Percentiles rank a stretch among this genome's conserved stretches.
These are phyloP conservation scores for Plectrocnemia conspersa DNA, from an alignment of 1,140 invertebrate species.

Conservation along the genomic window DNA sequence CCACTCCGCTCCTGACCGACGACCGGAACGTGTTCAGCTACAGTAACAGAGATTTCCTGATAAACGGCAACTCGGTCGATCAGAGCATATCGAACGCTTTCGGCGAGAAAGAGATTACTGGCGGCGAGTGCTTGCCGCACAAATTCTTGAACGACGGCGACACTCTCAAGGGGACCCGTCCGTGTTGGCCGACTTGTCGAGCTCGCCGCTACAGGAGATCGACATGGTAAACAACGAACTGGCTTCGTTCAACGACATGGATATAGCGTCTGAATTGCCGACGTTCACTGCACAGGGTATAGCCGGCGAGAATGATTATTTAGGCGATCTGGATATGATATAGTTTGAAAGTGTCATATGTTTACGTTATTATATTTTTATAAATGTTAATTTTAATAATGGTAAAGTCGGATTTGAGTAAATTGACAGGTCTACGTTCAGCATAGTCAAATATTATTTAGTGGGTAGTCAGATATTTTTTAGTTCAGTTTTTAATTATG, in stretches of 20 bases:
- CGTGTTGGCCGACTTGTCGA: constrained; percentile 9
- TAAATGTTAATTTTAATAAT: no score
- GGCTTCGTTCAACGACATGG: constrained; percentile 21
- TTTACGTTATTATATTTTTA: no score
- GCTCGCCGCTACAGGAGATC: constrained; percentile 11
- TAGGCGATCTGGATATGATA: constrained; percentile 18
- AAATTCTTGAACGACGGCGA: constrained; percentile 8
- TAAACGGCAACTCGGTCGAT: constrained; percentile 56
- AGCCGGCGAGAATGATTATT: constrained; percentile 18
- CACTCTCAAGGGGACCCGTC: constrained; percentile 1
- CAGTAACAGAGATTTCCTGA: constrained; percentile 56
- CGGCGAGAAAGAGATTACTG: constrained; percentile 9
- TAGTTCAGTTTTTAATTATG: no score
- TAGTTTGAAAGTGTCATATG: constrained; percentile 10
- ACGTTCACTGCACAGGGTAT: constrained; percentile 24
- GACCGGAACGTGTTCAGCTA: constrained; percentile 55
- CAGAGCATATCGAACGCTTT: constrained; percentile 35
- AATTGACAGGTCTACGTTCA: no score
- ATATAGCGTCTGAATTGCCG: constrained; percentile 15
- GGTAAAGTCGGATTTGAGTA: no score
- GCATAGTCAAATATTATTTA: no score
- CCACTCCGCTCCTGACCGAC: constrained; percentile 53
- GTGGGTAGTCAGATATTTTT: no score
- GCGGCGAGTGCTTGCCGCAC: not conserved
- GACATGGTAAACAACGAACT: constrained; percentile 26